phyloP scores from a whole-genome alignment of 2,113 vertebrate species.

The Prionailurus viverrinus region DNA sequence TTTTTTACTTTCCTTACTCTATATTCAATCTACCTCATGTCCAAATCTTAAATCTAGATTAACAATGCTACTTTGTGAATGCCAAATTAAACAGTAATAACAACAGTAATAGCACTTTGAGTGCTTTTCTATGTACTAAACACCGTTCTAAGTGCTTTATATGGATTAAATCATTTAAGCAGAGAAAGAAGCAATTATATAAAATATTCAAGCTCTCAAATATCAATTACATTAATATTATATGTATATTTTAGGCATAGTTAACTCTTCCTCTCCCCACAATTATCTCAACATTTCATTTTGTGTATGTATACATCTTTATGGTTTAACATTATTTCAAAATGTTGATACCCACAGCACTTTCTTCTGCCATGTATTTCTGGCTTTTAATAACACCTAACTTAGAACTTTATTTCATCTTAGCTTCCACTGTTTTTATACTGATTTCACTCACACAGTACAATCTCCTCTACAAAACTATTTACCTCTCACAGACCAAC shows the following conservation, averaged over 20 bases:
- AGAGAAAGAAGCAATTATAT: neutral
- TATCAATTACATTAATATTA: neutral
- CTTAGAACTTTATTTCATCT: slow-evolving; percentile 1
- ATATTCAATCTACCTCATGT: neutral
- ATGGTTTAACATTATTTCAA: slow-evolving; percentile 24
- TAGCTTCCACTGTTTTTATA: neutral
- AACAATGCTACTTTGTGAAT: neutral
- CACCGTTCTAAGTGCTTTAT: neutral
- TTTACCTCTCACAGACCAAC: neutral
- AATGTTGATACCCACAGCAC: neutral
- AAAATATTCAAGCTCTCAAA: neutral
- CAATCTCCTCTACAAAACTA: neutral
- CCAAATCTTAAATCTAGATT: neutral
- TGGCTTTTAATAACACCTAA: neutral
- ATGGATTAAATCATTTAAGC: neutral
- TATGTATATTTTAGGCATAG: neutral
- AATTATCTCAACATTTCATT: slow-evolving; percentile 29
- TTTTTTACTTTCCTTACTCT: slow-evolving; percentile 35
- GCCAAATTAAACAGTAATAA: neutral
- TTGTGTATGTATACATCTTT: neutral
- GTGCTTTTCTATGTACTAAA: neutral
- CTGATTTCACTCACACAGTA: neutral
- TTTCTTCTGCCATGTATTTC: slow-evolving; percentile 37
- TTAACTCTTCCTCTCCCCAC: neutral
- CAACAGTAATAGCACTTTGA: neutral